Evolutionary conservation across 2,113 vertebrate species (phyloP), one percentile per base, ranked within the genome.

Genomic region (Psittacula cyanocephala): DNA sequence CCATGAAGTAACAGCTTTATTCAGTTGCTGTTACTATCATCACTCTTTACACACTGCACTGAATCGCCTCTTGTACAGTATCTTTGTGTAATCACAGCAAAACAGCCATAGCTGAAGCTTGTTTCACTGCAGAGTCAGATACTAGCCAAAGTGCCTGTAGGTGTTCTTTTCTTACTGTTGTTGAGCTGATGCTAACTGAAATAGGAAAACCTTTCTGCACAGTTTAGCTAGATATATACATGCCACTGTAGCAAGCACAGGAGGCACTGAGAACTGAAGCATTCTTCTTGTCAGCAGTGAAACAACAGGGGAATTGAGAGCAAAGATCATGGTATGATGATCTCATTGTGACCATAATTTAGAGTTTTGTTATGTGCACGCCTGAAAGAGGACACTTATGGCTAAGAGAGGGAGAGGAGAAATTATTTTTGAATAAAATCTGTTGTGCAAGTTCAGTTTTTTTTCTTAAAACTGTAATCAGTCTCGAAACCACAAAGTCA

Each of bases 301-400:
- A 82, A 97, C 87, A 97, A 96, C 52, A 93, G 75, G 33, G 64
- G 72, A 86, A 97, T 94, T 98, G 91, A 97, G 57, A 96, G 27
- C 74, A 93, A 87, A 69, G 53, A 88, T 77, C 52, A 17, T 57
- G 46, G 17, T n/a, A 28, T 57, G 79, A 93, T 97, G 95, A 96
- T 92, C 80, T 97, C 94, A 97, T 43, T 88, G 63, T 95, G 82
- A 76, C 39, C 44, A 27, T 15, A 64, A 86, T 84, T 89, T 88
- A 91, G 55, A 92, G 70, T 95, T 92, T 88, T 93, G 25, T 47
- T 89, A 90, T 52, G 44, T 94, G 53, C 53, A 9, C 2, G 52
- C 22, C 49, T 91, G n/a, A 96, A 93, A 67, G n/a, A 25, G 74
- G 90, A 59, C 50, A 41, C 19, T 82, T 84, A 59, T 19, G 35